A percentile compares a stretch with the other conserved stretches of the same genome.
phyloP scores from a whole-genome alignment of 2,888 invertebrate genomes.

The Spialia ferax region DNA sequence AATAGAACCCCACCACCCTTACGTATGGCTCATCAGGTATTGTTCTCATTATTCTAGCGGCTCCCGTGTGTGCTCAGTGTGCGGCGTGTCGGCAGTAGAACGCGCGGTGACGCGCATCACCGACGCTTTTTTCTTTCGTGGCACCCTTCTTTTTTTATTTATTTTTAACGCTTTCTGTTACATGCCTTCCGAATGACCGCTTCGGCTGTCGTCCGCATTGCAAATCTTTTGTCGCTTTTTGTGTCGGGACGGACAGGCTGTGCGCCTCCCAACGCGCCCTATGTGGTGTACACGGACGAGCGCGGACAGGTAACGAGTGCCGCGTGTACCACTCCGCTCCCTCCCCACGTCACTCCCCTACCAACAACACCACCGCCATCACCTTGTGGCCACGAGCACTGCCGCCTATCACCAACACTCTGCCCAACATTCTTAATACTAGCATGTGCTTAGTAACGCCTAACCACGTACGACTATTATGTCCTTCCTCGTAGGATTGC shows the following conservation, averaged over 20 bases:
- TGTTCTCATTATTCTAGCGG: conserved; percentile 82
- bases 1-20: conserved; percentile 85
- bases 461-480: conserved; percentile 29
- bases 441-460: conserved; percentile 62
- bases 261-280: conserved; percentile 96
- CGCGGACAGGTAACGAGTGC: conserved; percentile 96
- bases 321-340: conserved; percentile 65
- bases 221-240: conserved; percentile 84
- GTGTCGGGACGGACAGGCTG: conserved; percentile 84
- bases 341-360: conserved; percentile 37
- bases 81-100: conserved; percentile 78
- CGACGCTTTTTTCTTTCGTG: conserved; percentile 69
- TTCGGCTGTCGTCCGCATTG: conserved; percentile 80
- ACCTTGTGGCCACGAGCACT: conserved; percentile 36
- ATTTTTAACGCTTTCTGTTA: conserved; percentile 86
- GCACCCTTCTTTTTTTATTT: conserved; percentile 80
- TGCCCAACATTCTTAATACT: conserved; percentile 24
- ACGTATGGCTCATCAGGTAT: conserved; percentile 87
- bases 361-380: conserved; percentile 38
- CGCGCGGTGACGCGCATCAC: conserved; percentile 72
- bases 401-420: conserved; percentile 43
- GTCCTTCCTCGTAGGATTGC: conserved; percentile 28
- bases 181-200: conserved; percentile 87
- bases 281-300: conserved; percentile 98
- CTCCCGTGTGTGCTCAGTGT: conserved; percentile 83